A percentile compares a stretch with the other conserved stretches of the same genome.
These are phyloP conservation scores for Pitta sordida DNA, from an alignment of 2,113 vertebrate genomes.

Conservation along the genomic window DNA sequence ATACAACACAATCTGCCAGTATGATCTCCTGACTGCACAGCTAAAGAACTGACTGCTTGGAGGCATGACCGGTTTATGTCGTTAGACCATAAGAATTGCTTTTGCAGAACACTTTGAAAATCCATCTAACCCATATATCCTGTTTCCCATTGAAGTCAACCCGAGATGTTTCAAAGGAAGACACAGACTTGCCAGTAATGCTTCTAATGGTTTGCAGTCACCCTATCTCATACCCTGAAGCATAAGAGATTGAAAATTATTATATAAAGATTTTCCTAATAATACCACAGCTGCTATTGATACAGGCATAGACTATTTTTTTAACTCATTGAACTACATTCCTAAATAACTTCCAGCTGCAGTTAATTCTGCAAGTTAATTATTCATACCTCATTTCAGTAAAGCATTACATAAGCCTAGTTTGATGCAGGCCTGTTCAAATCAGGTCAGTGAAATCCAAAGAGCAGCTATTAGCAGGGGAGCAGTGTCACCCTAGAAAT, in stretches of 20 bases:
- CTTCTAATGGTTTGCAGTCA: not conserved
- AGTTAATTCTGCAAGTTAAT: slow-evolving; percentile 13
- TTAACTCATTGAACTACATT: not conserved
- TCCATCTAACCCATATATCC: not conserved
- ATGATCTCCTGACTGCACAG: not conserved
- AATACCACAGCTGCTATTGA: not conserved
- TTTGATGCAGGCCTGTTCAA: not conserved
- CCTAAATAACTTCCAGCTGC: slow-evolving; percentile 16
- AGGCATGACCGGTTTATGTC: not conserved
- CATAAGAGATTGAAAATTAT: not conserved
- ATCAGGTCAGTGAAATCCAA: not conserved
- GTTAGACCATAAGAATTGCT: not conserved
- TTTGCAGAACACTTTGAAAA: not conserved
- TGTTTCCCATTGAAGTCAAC: not conserved
- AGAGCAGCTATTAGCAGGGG: not conserved
- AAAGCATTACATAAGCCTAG: not conserved
- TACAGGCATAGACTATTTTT: not conserved
- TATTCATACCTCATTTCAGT: slow-evolving; percentile 8
- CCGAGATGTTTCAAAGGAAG: not conserved
- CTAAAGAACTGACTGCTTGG: not conserved
- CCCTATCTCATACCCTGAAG: not conserved
- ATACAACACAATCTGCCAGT: not conserved
- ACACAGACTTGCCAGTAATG: not conserved
- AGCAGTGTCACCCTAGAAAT: not conserved
- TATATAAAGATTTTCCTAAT: not conserved